Evolutionary conservation across 1,140 invertebrate genomes (phyloP), one percentile per base, ranked within the genome.

Genomic region (Charaxes varanes): DNA sequence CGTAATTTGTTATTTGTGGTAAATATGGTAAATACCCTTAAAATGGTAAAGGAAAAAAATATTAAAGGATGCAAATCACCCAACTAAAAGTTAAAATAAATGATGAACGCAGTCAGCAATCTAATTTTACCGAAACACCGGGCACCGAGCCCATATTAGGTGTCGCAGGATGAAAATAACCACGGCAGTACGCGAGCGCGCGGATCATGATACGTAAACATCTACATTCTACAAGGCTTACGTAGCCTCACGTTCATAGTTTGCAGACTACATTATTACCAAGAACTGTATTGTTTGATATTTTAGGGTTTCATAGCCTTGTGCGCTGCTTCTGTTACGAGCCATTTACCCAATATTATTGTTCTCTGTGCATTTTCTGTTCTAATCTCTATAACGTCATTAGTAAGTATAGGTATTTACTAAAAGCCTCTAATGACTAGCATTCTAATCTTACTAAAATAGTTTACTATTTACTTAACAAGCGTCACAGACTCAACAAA

Each of bases 141-240:
- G 74, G 74, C 72, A 76, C 13, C 73, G 78, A 57, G 65, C 60
- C 78, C 78, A 78, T 82, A 80, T 82, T 82, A 72, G 78, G 78
- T 61, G 67, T 57, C 62, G 57, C 45, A 33, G 41, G 58, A 62
- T 54, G 60, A 72, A 80, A 82, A 82, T 82, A 82, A 52, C 59
- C 47, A 32, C 49, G 57, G 54, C 43, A 37, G 50, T 37, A 44
- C 62, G 53, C 63, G 41, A 50, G 47, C 54, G 48, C 59, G 54
- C 8, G 7, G 11, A 8, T 10, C 16, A 30, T 14, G 13, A 1
- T 4, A 3, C n/a, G 19, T 22, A 34, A 34, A 34, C 32, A 21
- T 34, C 15, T 32, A 15, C 14, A 7, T 8, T 19, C 12, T 16
- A 24, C n/a, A 23, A 34, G 28, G 24, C 11, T 33, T 42, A 24